Evolutionary conservation across 2,888 invertebrate genomes (phyloP).

Genomic region (Meteorus cinctellus): DNA sequence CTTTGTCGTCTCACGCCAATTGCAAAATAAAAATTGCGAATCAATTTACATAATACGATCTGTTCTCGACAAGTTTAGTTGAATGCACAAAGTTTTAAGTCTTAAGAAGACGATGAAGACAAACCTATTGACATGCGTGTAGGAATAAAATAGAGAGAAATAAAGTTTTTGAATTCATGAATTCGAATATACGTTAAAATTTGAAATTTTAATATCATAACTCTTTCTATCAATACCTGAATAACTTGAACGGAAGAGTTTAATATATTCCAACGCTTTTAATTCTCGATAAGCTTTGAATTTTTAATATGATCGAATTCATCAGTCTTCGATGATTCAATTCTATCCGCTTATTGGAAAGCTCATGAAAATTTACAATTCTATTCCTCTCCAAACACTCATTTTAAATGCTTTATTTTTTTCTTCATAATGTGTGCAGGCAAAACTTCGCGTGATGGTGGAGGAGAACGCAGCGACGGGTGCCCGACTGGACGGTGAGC

Average conservation of each 20-base stretch:
- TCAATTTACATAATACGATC: no score
- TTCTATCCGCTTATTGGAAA: constrained; percentile 16
- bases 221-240: neutral
- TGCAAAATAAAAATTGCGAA: no score
- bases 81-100: no score
- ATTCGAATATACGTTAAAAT: no score
- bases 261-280: neutral
- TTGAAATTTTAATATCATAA: no score
- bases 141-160: no score
- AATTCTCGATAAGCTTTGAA: constrained; percentile 6
- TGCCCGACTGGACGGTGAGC: constrained; percentile 77
- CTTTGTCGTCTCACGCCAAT: no score
- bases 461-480: constrained; percentile 83
- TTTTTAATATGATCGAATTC: constrained; percentile 17
- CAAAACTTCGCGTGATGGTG: constrained; percentile 90
- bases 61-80: no score
- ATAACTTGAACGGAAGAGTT: constrained; percentile 1
- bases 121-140: no score
- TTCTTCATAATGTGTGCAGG: constrained; percentile 72
- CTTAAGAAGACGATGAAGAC: no score
- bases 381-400: neutral
- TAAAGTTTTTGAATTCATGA: no score
- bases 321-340: constrained; percentile 16
- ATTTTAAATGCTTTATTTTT: constrained; percentile 1
- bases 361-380: constrained; percentile 1